Percentiles rank a stretch among this genome's conserved stretches.
These are phyloP conservation scores for Ianthella basta DNA, from an alignment of 37 sponge, comb jelly and placozoan genomes.

Conservation along the genomic window DNA sequence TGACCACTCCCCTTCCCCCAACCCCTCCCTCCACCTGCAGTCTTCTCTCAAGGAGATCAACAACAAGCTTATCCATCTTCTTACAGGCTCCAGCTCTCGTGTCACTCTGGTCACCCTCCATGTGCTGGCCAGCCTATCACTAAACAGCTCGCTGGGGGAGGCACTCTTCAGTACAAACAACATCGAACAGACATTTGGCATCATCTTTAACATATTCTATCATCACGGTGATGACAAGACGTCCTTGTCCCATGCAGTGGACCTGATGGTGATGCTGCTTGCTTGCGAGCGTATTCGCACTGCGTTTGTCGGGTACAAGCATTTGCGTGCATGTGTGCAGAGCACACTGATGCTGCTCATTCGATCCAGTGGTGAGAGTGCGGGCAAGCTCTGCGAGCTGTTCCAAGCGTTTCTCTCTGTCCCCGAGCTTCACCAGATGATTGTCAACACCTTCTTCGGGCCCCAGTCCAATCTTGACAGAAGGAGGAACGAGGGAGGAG, in stretches of 20 bases:
- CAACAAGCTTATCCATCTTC: slow-evolving; percentile 7
- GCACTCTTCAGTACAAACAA: slow-evolving; percentile 19
- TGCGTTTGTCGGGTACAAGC: slow-evolving; percentile 18
- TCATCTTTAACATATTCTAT: slow-evolving; percentile 20
- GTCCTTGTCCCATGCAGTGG: neutral
- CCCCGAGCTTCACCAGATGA: slow-evolving; percentile 3
- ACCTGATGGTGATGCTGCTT: slow-evolving; percentile 2
- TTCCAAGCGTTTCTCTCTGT: slow-evolving; percentile 4
- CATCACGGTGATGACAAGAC: neutral
- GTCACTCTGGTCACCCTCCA: slow-evolving; percentile 5
- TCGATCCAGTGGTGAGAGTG: neutral
- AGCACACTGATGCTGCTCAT: slow-evolving; percentile 7
- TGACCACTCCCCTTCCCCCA: too few relatives aligned
- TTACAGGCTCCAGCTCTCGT: neutral
- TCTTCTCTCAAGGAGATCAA: slow-evolving; percentile 3
- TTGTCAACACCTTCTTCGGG: neutral
- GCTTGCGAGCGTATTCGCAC: neutral
- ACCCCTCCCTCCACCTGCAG: too few relatives aligned
- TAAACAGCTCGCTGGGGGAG: slow-evolving; percentile 20
- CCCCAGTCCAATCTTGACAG: neutral
- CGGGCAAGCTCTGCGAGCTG: neutral
- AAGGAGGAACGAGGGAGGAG: too few relatives aligned
- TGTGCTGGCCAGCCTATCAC: slow-evolving; percentile 8
- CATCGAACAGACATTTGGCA: slow-evolving; percentile 16
- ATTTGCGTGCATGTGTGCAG: slow-evolving; percentile 9